Evolutionary conservation across 2,888 invertebrate genomes (phyloP), one percentile per base, ranked within the genome.

Genomic region (Mycalesis mineus): DNA sequence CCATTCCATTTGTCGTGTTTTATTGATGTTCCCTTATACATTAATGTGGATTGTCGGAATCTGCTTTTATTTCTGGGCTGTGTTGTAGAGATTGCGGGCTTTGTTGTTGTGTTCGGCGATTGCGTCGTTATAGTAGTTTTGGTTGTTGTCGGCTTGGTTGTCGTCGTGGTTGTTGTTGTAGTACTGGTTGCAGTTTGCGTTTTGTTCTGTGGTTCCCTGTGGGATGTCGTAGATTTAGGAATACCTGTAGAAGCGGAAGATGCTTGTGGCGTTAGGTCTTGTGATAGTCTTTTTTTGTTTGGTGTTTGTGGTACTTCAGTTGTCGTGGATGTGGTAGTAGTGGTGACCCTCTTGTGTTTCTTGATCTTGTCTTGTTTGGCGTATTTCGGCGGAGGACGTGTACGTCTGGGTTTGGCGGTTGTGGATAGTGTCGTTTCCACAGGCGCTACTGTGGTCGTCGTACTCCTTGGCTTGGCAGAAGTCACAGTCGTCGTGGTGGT

Each of bases 11-110:
- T 86, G 61, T 88, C 88, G 57, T 88, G 87, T 57, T 88, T 89
- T 0, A 86, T 78, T n/a, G 89, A 88, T 22, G 88, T 88, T 15
- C 89, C 88, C 70, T 88, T 88, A 8, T 73, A 61, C 70, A 87
- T 78, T 55, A 89, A 64, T 14, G 86, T 87, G 11, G 89, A 85
- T 67, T 84, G 82, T 67, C 89, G 74, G 63, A 82, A 89, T 48
- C 89, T 80, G 61, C 85, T 88, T 67, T 73, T 81, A 62, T 66
- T 78, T 63, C 76, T 84, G 42, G 74, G 68, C 61, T 73, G 72
- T 37, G 70, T 68, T 5, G 75, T 76, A 9, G 65, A 55, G 14
- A 49, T 28, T 2, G 48, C 57, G 4, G 60, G 33, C 6, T 47
- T 58, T 33, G 55, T 57, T 45, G 62, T 55, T 29, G 61, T 58